Percentiles rank a stretch among this genome's conserved stretches.
Evolutionary conservation across 2,113 vertebrate genomes (phyloP).

Genomic region (Dascyllus trimaculatus): DNA sequence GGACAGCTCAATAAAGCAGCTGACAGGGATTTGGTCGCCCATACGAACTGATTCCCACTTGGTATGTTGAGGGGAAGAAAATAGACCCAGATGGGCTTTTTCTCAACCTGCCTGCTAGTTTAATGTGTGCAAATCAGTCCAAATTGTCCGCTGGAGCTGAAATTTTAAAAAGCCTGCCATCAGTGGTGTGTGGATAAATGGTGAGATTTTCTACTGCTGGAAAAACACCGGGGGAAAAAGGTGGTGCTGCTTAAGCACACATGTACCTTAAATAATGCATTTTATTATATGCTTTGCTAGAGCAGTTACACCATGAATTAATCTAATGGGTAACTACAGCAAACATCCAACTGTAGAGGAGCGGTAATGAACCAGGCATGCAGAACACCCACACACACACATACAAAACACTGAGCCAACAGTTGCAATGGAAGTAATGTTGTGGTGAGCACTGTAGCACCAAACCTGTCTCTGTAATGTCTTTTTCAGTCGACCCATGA

Average conservation of each 20-base stretch:
- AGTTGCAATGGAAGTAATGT: constrained; percentile 34
- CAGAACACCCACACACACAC: constrained; percentile 25
- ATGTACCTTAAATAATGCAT: constrained; percentile 28
- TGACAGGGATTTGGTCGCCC: constrained; percentile 32
- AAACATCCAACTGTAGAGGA: constrained; percentile 10
- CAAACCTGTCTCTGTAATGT: constrained; percentile 40
- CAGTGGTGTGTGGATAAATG: constrained; percentile 10
- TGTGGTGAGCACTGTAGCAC: constrained; percentile 1
- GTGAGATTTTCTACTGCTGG: constrained; percentile 21
- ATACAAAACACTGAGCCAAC: constrained; percentile 6
- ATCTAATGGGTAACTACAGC: constrained; percentile 26
- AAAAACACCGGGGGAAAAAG: constrained; percentile 10
- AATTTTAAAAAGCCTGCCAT: constrained; percentile 31
- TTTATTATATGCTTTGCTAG: constrained; percentile 15
- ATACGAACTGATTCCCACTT: constrained; percentile 51
- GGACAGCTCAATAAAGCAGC: constrained; percentile 15
- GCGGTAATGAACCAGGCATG: constrained; percentile 23
- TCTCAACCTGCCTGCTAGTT: constrained; percentile 13
- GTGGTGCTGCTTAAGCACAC: constrained; percentile 1
- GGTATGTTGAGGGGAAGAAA: constrained; percentile 42
- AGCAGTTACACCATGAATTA: constrained; percentile 20
- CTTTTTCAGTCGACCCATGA: constrained; percentile 18
- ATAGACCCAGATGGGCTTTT: constrained; percentile 14
- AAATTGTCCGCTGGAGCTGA: constrained; percentile 35
- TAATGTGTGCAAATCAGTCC: constrained; percentile 46